Conservation (phyloP, 2,797 vertebrate genomes). For the Helarctos malayanus region DNA sequence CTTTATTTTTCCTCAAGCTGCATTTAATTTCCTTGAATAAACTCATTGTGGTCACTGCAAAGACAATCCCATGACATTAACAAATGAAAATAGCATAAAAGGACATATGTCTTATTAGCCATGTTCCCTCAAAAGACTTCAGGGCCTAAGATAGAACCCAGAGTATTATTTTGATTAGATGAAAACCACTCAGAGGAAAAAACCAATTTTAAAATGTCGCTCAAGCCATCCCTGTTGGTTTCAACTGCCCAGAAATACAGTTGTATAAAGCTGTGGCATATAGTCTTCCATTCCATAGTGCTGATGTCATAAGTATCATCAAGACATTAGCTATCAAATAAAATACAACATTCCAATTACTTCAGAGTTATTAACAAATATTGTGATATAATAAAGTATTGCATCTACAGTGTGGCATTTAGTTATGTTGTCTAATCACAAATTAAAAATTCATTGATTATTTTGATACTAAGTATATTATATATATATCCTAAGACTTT, state of each 20-base stretch:
- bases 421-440: background rate
- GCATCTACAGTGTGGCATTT: background rate
- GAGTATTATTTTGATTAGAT: slow-evolving; percentile 71
- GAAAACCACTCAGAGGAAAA: slow-evolving; percentile 66
- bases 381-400: slow-evolving; percentile 1
- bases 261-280: slow-evolving; percentile 51
- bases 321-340: background rate
- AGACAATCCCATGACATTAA: slow-evolving; percentile 69
- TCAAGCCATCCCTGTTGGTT: slow-evolving; percentile 54
- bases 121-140: slow-evolving; percentile 30
- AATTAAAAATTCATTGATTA: background rate
- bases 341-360: background rate
- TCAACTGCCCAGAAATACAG: slow-evolving; percentile 58
- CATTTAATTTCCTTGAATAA: slow-evolving; percentile 74
- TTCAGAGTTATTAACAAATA: background rate
- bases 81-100: slow-evolving; percentile 56
- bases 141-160: background rate
- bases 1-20: slow-evolving; percentile 27
- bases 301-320: slow-evolving; percentile 10
- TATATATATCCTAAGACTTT: background rate
- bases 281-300: background rate
- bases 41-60: slow-evolving; percentile 54
- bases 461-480: background rate
- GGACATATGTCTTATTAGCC: slow-evolving; percentile 74
- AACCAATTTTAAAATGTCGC: slow-evolving; percentile 56